A percentile compares a stretch with the other conserved stretches of the same genome.
These are phyloP conservation scores for Cuculus canorus DNA, from an alignment of 2,797 vertebrate genomes.

Conservation along the genomic window DNA sequence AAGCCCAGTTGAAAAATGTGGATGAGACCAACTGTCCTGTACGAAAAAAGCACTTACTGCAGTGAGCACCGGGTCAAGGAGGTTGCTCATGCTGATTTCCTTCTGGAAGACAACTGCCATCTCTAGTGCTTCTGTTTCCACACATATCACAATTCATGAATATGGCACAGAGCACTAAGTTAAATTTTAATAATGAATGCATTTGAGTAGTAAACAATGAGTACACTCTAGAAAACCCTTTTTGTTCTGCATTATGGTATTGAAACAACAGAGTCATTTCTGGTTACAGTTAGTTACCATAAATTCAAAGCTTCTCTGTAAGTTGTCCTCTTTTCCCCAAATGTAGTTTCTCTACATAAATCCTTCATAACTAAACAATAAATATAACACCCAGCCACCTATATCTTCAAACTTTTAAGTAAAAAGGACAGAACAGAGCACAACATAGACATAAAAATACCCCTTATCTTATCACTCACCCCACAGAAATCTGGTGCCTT, in stretches of 20 bases:
- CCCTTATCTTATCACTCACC: neutral
- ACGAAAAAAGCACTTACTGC: neutral
- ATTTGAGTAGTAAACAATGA: neutral
- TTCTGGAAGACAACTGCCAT: neutral
- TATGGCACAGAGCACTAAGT: neutral
- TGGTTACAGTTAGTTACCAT: neutral
- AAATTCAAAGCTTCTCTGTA: neutral
- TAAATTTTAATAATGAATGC: neutral
- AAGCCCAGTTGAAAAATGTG: neutral
- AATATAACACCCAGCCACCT: neutral
- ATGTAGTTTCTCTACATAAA: neutral
- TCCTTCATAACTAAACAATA: neutral
- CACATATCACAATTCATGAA: neutral
- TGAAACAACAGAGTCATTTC: neutral
- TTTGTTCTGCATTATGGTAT: neutral
- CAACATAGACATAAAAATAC: neutral
- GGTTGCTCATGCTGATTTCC: neutral
- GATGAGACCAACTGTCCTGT: accelerated
- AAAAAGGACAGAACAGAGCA: neutral
- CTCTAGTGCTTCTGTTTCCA: neutral
- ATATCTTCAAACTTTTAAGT: neutral
- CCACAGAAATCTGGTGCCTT: neutral
- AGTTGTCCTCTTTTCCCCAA: neutral
- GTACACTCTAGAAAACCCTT: neutral
- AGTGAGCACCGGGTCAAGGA: neutral